A percentile compares a stretch with the other conserved stretches of the same genome.
Conservation (phyloP, 2,797 vertebrate genomes). For the Tympanoctomys barrerae region DNA sequence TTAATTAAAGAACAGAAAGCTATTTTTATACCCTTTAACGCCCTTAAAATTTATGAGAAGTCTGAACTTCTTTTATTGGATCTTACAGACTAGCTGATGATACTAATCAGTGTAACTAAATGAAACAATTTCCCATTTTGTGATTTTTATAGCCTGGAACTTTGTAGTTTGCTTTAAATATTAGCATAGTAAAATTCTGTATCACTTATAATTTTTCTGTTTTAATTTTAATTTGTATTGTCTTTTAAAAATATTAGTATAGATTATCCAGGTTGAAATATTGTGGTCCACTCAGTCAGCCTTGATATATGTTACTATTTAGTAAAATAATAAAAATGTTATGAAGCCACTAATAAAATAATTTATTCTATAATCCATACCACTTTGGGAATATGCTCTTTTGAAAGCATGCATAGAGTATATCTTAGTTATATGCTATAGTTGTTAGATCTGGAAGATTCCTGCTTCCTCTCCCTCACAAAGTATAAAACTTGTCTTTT, state of each 20-base stretch:
- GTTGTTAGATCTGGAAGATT: slow-evolving; percentile 25
- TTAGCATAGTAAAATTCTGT: no score
- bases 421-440: not conserved
- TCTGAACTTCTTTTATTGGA: slow-evolving; percentile 45
- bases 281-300: not conserved
- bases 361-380: not conserved
- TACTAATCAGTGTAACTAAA: not conserved
- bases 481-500: not conserved
- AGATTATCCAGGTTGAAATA: slow-evolving; percentile 36
- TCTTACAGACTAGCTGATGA: slow-evolving; percentile 37
- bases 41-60: slow-evolving; percentile 34
- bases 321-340: slow-evolving; percentile 42
- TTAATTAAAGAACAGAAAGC: no score
- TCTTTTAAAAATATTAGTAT: not conserved
- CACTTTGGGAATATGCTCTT: not conserved
- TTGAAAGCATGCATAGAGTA: not conserved
- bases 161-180: slow-evolving; percentile 31
- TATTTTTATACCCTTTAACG: not conserved
- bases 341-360: not conserved
- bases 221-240: no score
- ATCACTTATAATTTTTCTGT: no score
- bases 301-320: not conserved
- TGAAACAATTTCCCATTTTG: slow-evolving; percentile 1
- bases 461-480: not conserved
- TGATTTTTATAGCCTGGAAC: not conserved